Evolutionary conservation across 1,140 invertebrate genomes (phyloP).

Genomic region (Tetraneura akinire): DNA sequence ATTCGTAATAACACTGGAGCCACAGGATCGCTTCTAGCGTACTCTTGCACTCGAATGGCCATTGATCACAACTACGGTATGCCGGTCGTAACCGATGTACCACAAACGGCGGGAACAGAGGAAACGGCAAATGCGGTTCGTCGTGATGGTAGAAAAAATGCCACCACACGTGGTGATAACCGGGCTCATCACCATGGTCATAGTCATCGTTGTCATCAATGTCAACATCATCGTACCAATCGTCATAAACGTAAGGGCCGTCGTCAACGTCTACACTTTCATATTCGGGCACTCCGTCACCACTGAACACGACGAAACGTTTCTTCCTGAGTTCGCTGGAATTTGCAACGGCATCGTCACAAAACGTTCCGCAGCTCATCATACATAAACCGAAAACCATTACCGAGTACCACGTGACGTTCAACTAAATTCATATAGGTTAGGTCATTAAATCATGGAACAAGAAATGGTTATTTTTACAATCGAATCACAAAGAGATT

Average conservation of each 20-base stretch:
- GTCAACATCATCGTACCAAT: background rate
- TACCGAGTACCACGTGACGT: background rate
- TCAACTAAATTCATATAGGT: background rate
- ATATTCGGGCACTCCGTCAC: slow-evolving; percentile 27
- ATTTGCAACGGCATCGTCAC: background rate
- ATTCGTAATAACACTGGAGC: slow-evolving; percentile 44
- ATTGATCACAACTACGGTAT: background rate
- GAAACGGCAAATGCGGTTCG: slow-evolving; percentile 16
- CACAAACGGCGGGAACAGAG: slow-evolving; percentile 9
- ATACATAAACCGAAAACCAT: background rate
- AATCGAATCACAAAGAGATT: too few relatives aligned
- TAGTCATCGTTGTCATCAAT: background rate
- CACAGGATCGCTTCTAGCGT: slow-evolving; percentile 23
- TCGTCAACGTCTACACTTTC: background rate
- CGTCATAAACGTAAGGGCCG: background rate
- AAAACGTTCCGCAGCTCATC: background rate
- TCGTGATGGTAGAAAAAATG: slow-evolving; percentile 24
- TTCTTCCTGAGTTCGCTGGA: background rate
- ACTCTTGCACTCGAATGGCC: slow-evolving; percentile 26
- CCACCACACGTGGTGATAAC: slow-evolving; percentile 35
- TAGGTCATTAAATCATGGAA: too few relatives aligned
- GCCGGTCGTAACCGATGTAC: background rate
- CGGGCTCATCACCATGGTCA: background rate
- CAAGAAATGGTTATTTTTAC: too few relatives aligned
- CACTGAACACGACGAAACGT: slow-evolving; percentile 1